Conservation (phyloP, 2,888 invertebrate genomes). For the Lycaena phlaeas region DNA sequence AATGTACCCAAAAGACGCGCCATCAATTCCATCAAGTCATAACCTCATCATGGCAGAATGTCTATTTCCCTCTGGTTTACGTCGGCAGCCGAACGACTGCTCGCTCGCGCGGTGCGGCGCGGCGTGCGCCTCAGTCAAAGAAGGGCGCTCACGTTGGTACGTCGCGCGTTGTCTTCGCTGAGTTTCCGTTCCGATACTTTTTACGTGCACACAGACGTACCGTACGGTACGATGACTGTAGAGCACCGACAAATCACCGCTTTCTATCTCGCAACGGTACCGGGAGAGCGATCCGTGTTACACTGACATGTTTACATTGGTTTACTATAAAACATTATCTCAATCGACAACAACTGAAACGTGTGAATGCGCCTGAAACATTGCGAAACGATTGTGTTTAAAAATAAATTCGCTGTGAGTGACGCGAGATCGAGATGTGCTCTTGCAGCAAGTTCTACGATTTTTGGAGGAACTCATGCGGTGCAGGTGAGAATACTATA, state of each 20-base stretch:
- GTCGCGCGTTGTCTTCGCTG: slow-evolving; percentile 25
- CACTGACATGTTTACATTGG: slow-evolving; percentile 44
- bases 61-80: slow-evolving; percentile 23
- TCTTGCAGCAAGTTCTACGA: slow-evolving; percentile 67
- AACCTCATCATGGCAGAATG: slow-evolving; percentile 26
- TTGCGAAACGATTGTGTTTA: slow-evolving; percentile 71
- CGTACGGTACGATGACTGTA: slow-evolving; percentile 37
- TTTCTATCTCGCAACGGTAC: slow-evolving; percentile 58
- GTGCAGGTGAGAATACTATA: slow-evolving; percentile 50
- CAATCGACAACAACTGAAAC: slow-evolving; percentile 41
- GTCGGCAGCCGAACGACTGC: too few relatives aligned
- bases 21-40: slow-evolving; percentile 25
- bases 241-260: slow-evolving; percentile 31
- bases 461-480: slow-evolving; percentile 67
- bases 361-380: slow-evolving; percentile 50
- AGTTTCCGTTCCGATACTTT: slow-evolving; percentile 20
- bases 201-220: slow-evolving; percentile 16
- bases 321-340: slow-evolving; percentile 37
- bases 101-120: too few relatives aligned
- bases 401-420: slow-evolving; percentile 67
- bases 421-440: slow-evolving; percentile 58
- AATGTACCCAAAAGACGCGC: slow-evolving; percentile 19
- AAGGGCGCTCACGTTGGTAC: slow-evolving; percentile 55
- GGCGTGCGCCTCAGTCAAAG: slow-evolving; percentile 39
- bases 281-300: slow-evolving; percentile 42